Evolutionary conservation across 2,113 vertebrate species (phyloP).

Genomic region (Rhynchomys soricoides): DNA sequence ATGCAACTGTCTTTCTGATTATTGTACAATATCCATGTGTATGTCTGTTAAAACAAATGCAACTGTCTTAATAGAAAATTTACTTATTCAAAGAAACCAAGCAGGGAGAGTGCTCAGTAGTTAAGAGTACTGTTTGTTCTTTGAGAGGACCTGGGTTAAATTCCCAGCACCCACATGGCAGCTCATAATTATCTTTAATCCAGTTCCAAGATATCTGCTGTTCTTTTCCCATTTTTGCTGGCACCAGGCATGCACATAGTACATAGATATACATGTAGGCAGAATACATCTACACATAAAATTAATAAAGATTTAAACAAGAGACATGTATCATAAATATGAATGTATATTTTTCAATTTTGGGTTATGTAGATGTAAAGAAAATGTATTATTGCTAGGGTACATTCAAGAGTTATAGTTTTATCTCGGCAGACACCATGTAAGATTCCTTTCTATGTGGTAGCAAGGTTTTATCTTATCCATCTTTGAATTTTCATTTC

Average conservation of each 20-base stretch:
- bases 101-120: background rate
- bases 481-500: background rate
- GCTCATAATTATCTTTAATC: background rate
- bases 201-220: background rate
- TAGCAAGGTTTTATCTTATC: background rate
- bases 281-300: background rate
- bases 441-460: background rate
- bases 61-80: background rate
- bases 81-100: background rate
- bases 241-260: background rate
- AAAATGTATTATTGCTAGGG: background rate
- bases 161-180: background rate
- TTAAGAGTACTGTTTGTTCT: background rate
- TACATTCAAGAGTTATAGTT: background rate
- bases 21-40: background rate
- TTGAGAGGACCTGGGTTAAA: background rate
- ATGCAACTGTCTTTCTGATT: background rate
- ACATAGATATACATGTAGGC: background rate
- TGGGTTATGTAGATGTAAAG: background rate
- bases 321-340: background rate
- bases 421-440: background rate
- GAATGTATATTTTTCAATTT: background rate
- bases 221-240: background rate
- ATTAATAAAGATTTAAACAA: background rate
- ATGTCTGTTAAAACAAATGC: background rate